Percentiles rank a stretch among this genome's conserved stretches.
phyloP scores from a whole-genome alignment of 1,140 invertebrate species.

The Drosophila tani region DNA sequence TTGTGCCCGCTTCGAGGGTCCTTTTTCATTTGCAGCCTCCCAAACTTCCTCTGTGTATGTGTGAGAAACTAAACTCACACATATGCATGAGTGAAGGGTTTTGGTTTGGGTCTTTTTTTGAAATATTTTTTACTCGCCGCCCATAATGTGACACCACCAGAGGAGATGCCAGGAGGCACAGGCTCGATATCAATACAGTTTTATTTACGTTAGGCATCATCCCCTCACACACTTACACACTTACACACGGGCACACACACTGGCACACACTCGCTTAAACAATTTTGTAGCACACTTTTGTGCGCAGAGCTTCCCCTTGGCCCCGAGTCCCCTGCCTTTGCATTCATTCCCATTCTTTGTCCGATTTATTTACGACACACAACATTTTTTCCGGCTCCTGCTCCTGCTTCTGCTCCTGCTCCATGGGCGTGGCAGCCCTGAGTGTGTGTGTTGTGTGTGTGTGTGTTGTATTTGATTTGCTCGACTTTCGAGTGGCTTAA shows the following conservation, averaged over 20 bases:
- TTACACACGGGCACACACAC: constrained; percentile 10
- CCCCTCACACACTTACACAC: constrained; percentile 1
- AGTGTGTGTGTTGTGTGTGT: constrained; percentile 4
- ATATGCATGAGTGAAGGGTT: constrained; percentile 53
- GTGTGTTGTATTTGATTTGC: constrained; percentile 50
- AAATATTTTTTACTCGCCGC: constrained; percentile 63
- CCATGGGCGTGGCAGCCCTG: constrained; percentile 36
- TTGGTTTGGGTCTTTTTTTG: constrained; percentile 28
- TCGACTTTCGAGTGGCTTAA: constrained; percentile 62
- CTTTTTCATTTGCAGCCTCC: constrained; percentile 14
- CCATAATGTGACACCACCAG: constrained; percentile 67
- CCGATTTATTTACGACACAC: constrained; percentile 53
- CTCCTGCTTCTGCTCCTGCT: not conserved
- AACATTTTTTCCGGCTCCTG: constrained; percentile 36
- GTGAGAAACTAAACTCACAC: constrained; percentile 54
- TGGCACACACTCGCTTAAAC: constrained; percentile 40
- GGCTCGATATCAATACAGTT: constrained; percentile 72
- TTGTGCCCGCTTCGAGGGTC: constrained; percentile 51
- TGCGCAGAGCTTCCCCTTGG: constrained; percentile 31
- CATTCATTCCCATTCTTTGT: constrained; percentile 18
- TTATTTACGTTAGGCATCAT: constrained; percentile 69
- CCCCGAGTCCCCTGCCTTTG: constrained; percentile 1
- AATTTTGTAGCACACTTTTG: constrained; percentile 69
- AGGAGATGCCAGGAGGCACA: not conserved
- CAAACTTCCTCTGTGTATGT: not conserved